Base-by-base conservation (phyloP, 2,113 vertebrate genomes). In the Pteruthius melanotis region DNA sequence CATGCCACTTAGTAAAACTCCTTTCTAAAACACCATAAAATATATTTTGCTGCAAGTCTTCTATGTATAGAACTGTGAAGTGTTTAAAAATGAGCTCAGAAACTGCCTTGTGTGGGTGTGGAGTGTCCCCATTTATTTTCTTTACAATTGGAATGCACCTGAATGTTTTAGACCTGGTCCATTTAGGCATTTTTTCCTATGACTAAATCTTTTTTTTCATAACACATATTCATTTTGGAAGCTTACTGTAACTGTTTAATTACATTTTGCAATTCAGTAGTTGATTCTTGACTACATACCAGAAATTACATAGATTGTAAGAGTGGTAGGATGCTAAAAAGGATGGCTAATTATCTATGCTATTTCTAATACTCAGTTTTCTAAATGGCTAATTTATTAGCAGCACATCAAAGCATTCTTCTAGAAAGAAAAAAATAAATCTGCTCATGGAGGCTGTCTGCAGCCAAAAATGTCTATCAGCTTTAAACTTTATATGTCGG, bases 321-420 rank as follows among this genome's bases (percentile, higher is more conserved):
- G 42, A 93, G 76, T 47, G 54, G 69, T 66, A 81, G 64, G 56
- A 81, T 85, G 66, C 61, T 91, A 68, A 91, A 89, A 89, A 28
- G 40, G 14, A 57, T 69, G 28, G 53, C 44, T 93, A 84, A 94
- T 95, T 95, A 71, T 80, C 69, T 75, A 11, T 1, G 2, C 57
- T 91, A 10, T 87, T 94, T 89, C 81, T 80, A 69, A 93, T 89
- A 72, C 60, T 40, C 52, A 60, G 45, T 71, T 91, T 94, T 75
- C 53, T 76, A 84, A 89, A 44, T 92, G 22, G 16, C 47, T 92
- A 30, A 74, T 89, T 92, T 89, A 82, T 94, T 91, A 95, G 15
- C 40, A 57, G 47, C 37, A 64, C 49, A 87, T 93, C 61, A 94
- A 83, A 93, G 70, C 37, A 28, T 94, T 95, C 37, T 83, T 92